Base-by-base conservation (phyloP, 1,140 invertebrate species). In the Cyrtorhinus lividipennis region DNA sequence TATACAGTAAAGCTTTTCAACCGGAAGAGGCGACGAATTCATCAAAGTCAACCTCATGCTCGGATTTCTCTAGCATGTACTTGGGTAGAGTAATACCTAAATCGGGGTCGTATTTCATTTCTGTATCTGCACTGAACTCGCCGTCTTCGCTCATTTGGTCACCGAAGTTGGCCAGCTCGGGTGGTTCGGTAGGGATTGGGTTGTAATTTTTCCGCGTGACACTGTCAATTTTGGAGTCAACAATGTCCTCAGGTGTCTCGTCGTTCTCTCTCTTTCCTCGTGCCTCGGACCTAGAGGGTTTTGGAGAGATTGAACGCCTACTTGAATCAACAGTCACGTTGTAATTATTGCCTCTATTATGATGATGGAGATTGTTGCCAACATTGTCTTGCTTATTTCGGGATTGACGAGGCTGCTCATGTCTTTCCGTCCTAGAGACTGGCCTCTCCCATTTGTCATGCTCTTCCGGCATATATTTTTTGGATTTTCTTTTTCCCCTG, bases 11-110 rank as follows among this genome's bases (percentile, higher is more conserved):
- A n/a, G n/a, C n/a, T n/a, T n/a, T n/a, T n/a, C n/a, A n/a, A n/a
- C n/a, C n/a, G n/a, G n/a, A n/a, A n/a, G 67, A 69, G 62, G 60
- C 67, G 22, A 74, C 66, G 10, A 69, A 38, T 68, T 80, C 79
- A 67, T 86, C 83, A 67, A 86, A 85, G 56, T 80, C 77, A 64
- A 72, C 73, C 71, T 87, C 84, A 61, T 81, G 79, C 53, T 83
- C 81, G 24, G 83, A 83, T 68, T 77, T 80, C 38, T 77, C 73
- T 24, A 85, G 68, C 83, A 86, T 85, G 68, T 79, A 86, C 63
- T 76, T 78, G 0, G 84, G 84, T 44, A 87, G 71, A 15, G 78
- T 78, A 2, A 84, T 75, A 20, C 81, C 82, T 22, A 83, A 75
- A 18, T 73, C 67, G 62, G 80, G 79, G 66, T 83, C 83, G 66